phyloP scores from a whole-genome alignment of 2,888 invertebrate genomes.

The Abrostola triplasia region DNA sequence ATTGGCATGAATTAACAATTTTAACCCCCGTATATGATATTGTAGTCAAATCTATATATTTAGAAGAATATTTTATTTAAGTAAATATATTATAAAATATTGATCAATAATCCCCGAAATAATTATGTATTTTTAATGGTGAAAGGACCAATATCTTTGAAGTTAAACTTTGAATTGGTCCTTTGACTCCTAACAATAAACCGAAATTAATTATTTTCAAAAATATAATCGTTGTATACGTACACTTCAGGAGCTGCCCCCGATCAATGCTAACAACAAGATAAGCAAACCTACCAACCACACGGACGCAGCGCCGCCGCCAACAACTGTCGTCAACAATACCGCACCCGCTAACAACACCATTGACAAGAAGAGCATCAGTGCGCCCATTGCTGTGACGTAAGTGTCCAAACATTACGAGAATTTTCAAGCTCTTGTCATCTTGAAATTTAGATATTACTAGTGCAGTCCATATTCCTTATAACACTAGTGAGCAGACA shows the following conservation, averaged over 20 bases:
- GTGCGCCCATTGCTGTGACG: constrained; percentile 87
- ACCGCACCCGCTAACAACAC: constrained; percentile 76
- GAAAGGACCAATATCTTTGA: constrained; percentile 27
- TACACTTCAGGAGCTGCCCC: constrained; percentile 80
- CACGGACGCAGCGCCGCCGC: constrained; percentile 64
- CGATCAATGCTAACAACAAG: constrained; percentile 81
- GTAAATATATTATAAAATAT: constrained; percentile 38
- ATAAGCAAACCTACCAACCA: constrained; percentile 68
- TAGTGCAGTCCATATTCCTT: too few relatives aligned
- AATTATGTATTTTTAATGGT: constrained; percentile 15
- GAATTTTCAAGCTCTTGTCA: neutral
- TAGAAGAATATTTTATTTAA: constrained; percentile 32
- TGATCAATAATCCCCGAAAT: constrained; percentile 44
- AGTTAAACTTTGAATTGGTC: constrained; percentile 15
- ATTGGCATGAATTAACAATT: constrained; percentile 76
- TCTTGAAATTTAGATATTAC: neutral
- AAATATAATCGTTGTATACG: constrained; percentile 11
- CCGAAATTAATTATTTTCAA: neutral
- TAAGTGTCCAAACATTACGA: constrained; percentile 60
- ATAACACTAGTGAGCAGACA: neutral
- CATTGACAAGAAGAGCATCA: constrained; percentile 85
- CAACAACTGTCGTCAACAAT: constrained; percentile 64
- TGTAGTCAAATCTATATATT: constrained; percentile 39
- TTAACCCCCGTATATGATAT: constrained; percentile 52
- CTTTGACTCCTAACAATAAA: constrained; percentile 16